Conservation (phyloP, 2,888 invertebrate genomes). For the Tuberolachnus salignus region DNA sequence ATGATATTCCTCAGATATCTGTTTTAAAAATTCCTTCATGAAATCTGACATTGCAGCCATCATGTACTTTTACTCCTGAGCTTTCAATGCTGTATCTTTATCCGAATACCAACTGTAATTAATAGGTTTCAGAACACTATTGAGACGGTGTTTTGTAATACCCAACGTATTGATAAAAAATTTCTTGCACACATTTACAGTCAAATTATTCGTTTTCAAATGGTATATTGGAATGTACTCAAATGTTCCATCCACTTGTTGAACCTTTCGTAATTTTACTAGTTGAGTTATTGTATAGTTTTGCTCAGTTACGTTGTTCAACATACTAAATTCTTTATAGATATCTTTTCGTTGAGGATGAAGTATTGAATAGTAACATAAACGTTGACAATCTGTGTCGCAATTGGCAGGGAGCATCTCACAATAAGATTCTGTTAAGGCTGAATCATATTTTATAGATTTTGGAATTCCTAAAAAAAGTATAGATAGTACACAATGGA, state of each 20-base stretch:
- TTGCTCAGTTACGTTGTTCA: slow-evolving; percentile 16
- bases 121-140: neutral
- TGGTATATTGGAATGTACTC: neutral
- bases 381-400: neutral
- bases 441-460: slow-evolving; percentile 7
- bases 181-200: neutral
- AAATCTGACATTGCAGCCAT: slow-evolving; percentile 32
- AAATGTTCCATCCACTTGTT: neutral
- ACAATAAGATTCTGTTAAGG: slow-evolving; percentile 18
- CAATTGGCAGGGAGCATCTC: slow-evolving; percentile 23
- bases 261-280: neutral
- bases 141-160: slow-evolving; percentile 11
- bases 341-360: neutral
- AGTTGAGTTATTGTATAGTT: slow-evolving; percentile 21
- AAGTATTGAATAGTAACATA: slow-evolving; percentile 22
- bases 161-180: slow-evolving; percentile 41
- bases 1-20: neutral
- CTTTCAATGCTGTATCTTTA: slow-evolving; percentile 1
- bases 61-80: neutral
- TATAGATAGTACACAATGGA: neutral
- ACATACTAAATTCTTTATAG: slow-evolving; percentile 20
- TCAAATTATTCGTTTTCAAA: neutral
- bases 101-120: slow-evolving; percentile 42
- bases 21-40: slow-evolving; percentile 13
- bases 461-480: slow-evolving; percentile 2